Base-by-base conservation (phyloP, 1,140 invertebrate genomes). In the Solenopsis fugax region DNA sequence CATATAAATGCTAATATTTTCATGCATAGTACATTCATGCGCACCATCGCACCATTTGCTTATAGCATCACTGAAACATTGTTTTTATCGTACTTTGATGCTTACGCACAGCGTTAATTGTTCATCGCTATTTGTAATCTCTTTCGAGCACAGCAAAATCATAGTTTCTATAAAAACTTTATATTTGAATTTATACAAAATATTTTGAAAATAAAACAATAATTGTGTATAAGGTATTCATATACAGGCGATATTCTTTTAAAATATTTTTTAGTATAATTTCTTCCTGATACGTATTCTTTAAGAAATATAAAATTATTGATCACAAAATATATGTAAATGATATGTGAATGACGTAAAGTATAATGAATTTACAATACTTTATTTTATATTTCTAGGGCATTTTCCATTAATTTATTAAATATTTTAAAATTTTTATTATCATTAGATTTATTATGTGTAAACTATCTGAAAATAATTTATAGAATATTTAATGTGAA, bases 1-100 rank as follows among this genome's bases (percentile, higher is more conserved):
- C 41, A 82, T 82, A 82, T 73, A 73, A 73, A 82, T 82, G 67
- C 52, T 73, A 82, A 82, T 82, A 73, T 72, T 82, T 82, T 82
- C 80, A 82, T 82, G 80, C 80, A 82, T 82, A 82, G 67, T 73
- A 73, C 54, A 82, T 48, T 60, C 52, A 48, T 60, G 78, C 67
- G 65, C 54, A 48, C 37, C 52, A 82, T 82, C 80, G 41, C 37
- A 72, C 52, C 48, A 58, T 67, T 72, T 82, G 54, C 54, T 82
- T 82, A 72, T 29, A 21, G 80, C 54, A 37, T 72, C 34, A 58
- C 21, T 58, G 54, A 29, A 73, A 73, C 29, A 60, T 60, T 45
- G 67, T 81, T 82, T 82, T 73, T 73, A 34, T 54, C 41, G 4
- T 69, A 54, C 65, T 82, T 82, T 82, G 67, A 80, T 52, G 62